These are phyloP conservation scores for Sciurus vulgaris DNA, from an alignment of 2,797 vertebrate genomes.

Conservation along the genomic window DNA sequence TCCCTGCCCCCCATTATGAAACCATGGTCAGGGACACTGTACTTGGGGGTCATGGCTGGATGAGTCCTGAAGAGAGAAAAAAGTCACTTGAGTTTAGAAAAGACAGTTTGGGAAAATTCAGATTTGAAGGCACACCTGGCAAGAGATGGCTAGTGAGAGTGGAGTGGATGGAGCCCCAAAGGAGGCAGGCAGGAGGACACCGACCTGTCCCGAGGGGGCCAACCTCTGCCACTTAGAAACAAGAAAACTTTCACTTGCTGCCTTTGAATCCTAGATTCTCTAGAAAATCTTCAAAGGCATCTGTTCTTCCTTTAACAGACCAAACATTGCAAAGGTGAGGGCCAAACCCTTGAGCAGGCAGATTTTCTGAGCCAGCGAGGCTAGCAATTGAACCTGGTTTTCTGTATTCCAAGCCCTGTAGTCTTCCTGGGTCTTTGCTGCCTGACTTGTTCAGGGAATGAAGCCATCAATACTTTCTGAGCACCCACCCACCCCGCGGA, in stretches of 20 bases:
- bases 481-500: not conserved
- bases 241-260: not conserved
- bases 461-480: not conserved
- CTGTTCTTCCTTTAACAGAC: not conserved
- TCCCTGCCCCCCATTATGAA: not conserved
- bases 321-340: not conserved
- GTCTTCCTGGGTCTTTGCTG: not conserved
- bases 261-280: not conserved
- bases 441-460: not conserved
- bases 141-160: not conserved
- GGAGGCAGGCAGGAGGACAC: not conserved
- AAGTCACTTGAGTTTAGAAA: not conserved
- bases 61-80: not conserved
- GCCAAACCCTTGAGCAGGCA: not conserved
- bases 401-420: not conserved
- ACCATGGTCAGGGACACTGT: not conserved
- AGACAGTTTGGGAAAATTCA: not conserved
- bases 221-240: not conserved
- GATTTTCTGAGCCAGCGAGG: not conserved
- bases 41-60: not conserved
- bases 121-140: not conserved
- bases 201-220: not conserved
- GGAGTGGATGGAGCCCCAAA: not conserved
- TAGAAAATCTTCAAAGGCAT: not conserved
- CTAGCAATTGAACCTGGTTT: not conserved